A percentile compares a stretch with the other conserved stretches of the same genome.
These are phyloP conservation scores for Apamea crenata DNA, from an alignment of 2,888 invertebrate genomes.

Conservation along the genomic window DNA sequence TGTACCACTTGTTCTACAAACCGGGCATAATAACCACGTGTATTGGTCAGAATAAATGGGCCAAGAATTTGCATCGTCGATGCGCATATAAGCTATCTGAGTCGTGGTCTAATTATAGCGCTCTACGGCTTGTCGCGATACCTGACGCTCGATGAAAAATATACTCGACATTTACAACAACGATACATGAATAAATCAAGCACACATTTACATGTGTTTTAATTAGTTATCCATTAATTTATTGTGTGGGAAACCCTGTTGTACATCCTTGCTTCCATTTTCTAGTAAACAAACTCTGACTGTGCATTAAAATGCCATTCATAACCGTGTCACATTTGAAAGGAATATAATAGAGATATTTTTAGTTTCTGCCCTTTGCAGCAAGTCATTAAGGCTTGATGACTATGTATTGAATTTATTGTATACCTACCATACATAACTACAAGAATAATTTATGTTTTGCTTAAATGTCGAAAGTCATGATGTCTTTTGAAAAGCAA, in stretches of 20 bases:
- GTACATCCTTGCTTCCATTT: constrained; percentile 28
- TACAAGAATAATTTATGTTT: constrained; percentile 34
- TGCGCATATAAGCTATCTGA: constrained; percentile 82
- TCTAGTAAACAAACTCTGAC: constrained; percentile 34
- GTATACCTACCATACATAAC: constrained; percentile 13
- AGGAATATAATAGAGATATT: constrained; percentile 40
- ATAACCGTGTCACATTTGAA: constrained; percentile 40
- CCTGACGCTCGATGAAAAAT: constrained; percentile 75
- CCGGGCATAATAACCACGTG: constrained; percentile 67
- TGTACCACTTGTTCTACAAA: constrained; percentile 64
- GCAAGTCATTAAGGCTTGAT: constrained; percentile 53
- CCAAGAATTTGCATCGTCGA: constrained; percentile 81
- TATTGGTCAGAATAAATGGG: constrained; percentile 77
- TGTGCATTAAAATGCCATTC: constrained; percentile 39
- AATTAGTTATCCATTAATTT: constrained; percentile 47
- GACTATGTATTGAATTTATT: constrained; percentile 41
- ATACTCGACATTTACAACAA: constrained; percentile 33
- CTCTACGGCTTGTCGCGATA: constrained; percentile 75
- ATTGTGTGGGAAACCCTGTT: constrained; percentile 32
- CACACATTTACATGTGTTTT: constrained; percentile 30
- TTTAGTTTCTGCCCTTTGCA: constrained; percentile 54
- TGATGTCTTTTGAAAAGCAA: constrained; percentile 22
- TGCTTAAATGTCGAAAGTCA: constrained; percentile 45
- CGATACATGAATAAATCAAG: constrained; percentile 24
- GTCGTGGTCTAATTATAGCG: constrained; percentile 82